These are phyloP conservation scores for Crotalus helleri DNA, from an alignment of 2,113 vertebrate species.

Conservation along the genomic window DNA sequence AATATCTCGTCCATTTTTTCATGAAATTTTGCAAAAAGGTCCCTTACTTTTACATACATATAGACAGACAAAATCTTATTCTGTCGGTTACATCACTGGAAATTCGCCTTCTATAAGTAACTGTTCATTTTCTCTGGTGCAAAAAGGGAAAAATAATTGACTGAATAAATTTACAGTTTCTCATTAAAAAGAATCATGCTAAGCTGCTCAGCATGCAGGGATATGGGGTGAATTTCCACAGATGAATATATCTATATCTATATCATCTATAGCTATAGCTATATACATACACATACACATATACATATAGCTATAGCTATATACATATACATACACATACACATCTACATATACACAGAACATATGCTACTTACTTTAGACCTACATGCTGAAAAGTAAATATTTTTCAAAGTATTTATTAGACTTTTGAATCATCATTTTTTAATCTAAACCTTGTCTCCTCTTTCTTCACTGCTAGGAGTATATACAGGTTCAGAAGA, in stretches of 20 bases:
- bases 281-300: no score
- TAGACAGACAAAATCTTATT: neutral
- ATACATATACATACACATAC: no score
- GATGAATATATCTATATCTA: neutral
- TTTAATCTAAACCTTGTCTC: slow-evolving; percentile 10
- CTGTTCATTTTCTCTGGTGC: slow-evolving; percentile 12
- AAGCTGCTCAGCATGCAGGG: neutral
- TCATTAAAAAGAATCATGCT: neutral
- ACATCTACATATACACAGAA: no score
- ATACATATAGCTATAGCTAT: no score
- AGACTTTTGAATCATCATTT: neutral
- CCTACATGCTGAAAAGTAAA: neutral
- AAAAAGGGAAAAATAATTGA: neutral
- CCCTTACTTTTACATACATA: neutral
- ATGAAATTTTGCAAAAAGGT: slow-evolving; percentile 4
- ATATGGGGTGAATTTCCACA: neutral
- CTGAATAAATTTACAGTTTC: neutral
- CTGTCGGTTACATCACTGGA: slow-evolving; percentile 2
- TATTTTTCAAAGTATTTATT: neutral
- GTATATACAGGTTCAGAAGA: slow-evolving; percentile 15
- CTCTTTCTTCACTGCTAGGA: neutral
- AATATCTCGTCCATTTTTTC: neutral
- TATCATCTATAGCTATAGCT: no score
- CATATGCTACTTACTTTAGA: neutral
- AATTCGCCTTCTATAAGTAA: neutral